Evolutionary conservation across 2,888 invertebrate species (phyloP), one percentile per base, ranked within the genome.

Genomic region (Agonopterix alstromeriana): DNA sequence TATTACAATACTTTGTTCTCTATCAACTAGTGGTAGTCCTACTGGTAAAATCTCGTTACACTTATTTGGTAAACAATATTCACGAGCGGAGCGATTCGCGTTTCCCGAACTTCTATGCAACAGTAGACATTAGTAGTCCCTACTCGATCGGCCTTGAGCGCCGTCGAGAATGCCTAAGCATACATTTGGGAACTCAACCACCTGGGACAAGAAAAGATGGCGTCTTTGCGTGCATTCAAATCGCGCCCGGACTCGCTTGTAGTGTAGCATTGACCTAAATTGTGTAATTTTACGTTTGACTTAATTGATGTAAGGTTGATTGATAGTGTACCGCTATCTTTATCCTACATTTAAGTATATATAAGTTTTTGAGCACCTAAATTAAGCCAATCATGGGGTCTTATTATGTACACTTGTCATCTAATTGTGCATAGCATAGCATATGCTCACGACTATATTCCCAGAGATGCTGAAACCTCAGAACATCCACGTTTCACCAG

Each of bases 221-320:
- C 42, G 35, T 36, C 48, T 44, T 41, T 38, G 45, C 45, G 11
- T 59, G 73, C 69, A 70, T 69, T 64, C 66, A 56, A 60, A 67
- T 62, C 69, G 69, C 63, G 63, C 56, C 48, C 55, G 48, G 43
- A 52, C 12, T 49, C 57, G 56, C 65, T 57, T 58, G 62, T 67
- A 63, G 53, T 60, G 61, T 71, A 82, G 63, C 81, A 83, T 79
- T 83, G 84, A 82, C 84, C 82, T 60, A 60, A 70, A 79, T 82
- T 77, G 72, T 70, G 82, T 70, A 83, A 83, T 61, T 68, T 62
- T 66, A 70, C 70, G 67, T 61, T 52, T 46, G 54, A 53, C 49
- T 52, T 55, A 54, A 42, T 45, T 12, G 35, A 14, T 8, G 10
- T 42, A 27, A 48, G 36, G 36, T 43, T 48, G 47, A 43, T 48